These are phyloP conservation scores for Zygothrica quintamaculata DNA, from an alignment of 2,888 invertebrate species.

Conservation along the genomic window DNA sequence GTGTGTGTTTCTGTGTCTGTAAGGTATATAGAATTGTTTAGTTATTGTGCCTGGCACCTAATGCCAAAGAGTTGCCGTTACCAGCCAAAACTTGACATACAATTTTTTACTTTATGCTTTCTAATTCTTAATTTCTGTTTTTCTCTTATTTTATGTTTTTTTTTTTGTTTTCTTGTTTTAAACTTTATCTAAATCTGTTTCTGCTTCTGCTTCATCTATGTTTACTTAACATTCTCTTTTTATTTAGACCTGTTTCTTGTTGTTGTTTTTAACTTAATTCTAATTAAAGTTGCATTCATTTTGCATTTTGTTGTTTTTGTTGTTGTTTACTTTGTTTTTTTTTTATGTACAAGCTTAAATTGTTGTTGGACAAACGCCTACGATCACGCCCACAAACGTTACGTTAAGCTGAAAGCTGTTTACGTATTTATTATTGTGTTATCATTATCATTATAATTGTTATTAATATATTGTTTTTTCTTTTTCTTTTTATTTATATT, in stretches of 20 bases:
- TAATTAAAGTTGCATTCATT: constrained; percentile 45
- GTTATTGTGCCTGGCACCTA: constrained; percentile 71
- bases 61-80: constrained; percentile 43
- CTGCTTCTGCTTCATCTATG: no score
- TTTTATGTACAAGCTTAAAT: constrained; percentile 51
- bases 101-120: constrained; percentile 8
- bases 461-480: no score
- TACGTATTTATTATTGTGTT: constrained; percentile 54
- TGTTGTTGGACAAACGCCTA: constrained; percentile 33
- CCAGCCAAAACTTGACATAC: constrained; percentile 48
- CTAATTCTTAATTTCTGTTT: not conserved
- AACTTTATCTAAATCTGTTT: no score
- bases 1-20: constrained; percentile 16
- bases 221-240: no score
- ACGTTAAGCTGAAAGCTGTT: constrained; percentile 31
- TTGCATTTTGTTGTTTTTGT: constrained; percentile 39
- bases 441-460: constrained; percentile 32
- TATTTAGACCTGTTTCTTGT: constrained; percentile 69
- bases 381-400: constrained; percentile 31
- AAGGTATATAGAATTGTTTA: constrained; percentile 50
- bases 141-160: constrained; percentile 4
- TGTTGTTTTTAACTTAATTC: constrained; percentile 51
- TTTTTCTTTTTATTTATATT: constrained; percentile 1
- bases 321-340: constrained; percentile 15
- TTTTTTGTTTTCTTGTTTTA: not conserved